phyloP scores from a whole-genome alignment of 2,888 invertebrate species.

The Azorinus chamasolen region DNA sequence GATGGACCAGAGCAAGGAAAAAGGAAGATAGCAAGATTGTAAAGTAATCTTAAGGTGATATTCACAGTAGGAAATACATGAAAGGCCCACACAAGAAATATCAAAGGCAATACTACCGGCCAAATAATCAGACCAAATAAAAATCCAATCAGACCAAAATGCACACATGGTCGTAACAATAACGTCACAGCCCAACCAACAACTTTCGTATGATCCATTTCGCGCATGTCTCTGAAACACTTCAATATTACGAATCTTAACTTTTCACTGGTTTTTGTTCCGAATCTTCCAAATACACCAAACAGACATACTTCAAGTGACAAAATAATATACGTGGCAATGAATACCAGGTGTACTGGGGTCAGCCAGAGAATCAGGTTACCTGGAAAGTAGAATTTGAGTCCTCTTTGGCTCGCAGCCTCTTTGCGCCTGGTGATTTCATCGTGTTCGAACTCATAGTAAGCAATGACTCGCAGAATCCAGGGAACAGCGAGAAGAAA shows the following conservation, averaged over 20 bases:
- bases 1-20: no score
- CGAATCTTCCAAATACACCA: background rate
- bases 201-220: background rate
- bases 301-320: background rate
- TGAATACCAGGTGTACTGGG: background rate
- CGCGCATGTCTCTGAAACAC: slow-evolving; percentile 1
- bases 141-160: background rate
- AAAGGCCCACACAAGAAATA: background rate
- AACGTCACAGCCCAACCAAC: background rate
- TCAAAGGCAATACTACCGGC: background rate
- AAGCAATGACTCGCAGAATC: background rate
- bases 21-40: slow-evolving; percentile 1
- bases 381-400: background rate
- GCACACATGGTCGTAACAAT: background rate
- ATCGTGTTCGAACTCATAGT: slow-evolving; percentile 4
- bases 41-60: background rate
- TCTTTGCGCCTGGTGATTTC: background rate
- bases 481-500: background rate
- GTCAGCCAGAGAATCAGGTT: background rate
- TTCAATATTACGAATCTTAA: background rate
- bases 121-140: background rate
- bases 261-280: background rate
- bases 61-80: slow-evolving; percentile 6
- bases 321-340: background rate
- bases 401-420: background rate